A percentile compares a stretch with the other conserved stretches of the same genome.
Evolutionary conservation across 2,797 vertebrate genomes (phyloP).

Genomic region (Nothura maculosa): DNA sequence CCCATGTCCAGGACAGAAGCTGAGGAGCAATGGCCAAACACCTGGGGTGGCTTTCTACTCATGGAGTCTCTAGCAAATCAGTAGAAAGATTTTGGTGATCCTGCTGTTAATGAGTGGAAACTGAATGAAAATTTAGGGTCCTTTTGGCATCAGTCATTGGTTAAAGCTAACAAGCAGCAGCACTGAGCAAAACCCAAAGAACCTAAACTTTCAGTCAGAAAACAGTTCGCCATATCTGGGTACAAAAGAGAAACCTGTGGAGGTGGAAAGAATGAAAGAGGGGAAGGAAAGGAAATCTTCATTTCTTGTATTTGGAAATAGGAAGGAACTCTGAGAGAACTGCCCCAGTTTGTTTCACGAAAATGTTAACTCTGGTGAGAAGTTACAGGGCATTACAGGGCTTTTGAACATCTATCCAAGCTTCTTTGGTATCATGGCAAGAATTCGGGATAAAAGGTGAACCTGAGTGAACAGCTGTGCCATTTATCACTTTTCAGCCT

Average conservation of each 20-base stretch:
- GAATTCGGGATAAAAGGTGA: background rate
- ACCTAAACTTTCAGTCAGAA: background rate
- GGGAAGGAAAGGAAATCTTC: background rate
- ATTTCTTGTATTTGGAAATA: background rate
- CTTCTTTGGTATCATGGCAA: background rate
- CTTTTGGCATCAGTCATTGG: background rate
- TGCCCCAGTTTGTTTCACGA: background rate
- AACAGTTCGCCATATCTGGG: too few species aligned
- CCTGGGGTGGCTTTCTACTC: background rate
- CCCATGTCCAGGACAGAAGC: background rate
- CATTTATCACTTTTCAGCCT: background rate
- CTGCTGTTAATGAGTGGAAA: background rate
- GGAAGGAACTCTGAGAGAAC: background rate
- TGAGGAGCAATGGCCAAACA: background rate
- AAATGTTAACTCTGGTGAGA: background rate
- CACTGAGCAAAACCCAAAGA: background rate
- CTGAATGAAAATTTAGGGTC: background rate
- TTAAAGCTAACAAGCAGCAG: background rate
- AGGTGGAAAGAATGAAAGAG: background rate
- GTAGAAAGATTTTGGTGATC: background rate
- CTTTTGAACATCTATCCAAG: background rate
- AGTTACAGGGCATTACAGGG: background rate
- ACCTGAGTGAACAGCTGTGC: accelerated
- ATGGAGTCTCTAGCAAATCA: background rate
- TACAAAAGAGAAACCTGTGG: background rate